Percentiles rank a stretch among this genome's conserved stretches.
phyloP scores from a whole-genome alignment of 2,888 invertebrate genomes.

The Chirona hameri region DNA sequence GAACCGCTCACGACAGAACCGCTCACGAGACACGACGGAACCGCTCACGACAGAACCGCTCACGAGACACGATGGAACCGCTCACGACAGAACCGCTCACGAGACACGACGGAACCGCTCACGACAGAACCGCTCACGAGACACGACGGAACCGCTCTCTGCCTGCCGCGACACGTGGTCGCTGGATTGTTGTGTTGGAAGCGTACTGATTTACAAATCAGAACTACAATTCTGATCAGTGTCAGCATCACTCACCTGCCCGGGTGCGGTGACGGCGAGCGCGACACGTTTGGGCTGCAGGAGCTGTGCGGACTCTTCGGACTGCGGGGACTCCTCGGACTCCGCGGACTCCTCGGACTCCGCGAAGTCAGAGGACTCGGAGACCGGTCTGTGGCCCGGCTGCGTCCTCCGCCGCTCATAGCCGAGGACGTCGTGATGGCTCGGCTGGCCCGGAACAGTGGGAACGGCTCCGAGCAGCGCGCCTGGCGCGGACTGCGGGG shows the following conservation, averaged over 20 bases:
- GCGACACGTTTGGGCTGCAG: constrained; percentile 32
- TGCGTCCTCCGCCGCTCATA: not conserved
- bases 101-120: too few relatives aligned
- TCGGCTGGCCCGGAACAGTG: not conserved
- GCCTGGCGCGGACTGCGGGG: constrained; percentile 33
- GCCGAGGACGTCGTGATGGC: not conserved
- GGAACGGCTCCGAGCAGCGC: constrained; percentile 11
- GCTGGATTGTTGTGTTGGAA: too few relatives aligned
- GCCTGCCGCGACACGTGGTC: too few relatives aligned
- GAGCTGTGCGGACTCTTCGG: constrained; percentile 30
- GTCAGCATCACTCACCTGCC: not conserved
- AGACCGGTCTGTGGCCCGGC: not conserved
- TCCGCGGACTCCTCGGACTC: constrained; percentile 34
- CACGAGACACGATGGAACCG: too few relatives aligned
- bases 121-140: too few relatives aligned
- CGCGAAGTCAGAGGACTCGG: not conserved
- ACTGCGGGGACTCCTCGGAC: not conserved
- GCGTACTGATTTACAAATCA: too few relatives aligned
- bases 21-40: too few relatives aligned
- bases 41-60: too few relatives aligned
- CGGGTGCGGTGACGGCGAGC: constrained; percentile 34
- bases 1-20: too few relatives aligned
- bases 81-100: too few relatives aligned
- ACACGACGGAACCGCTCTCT: too few relatives aligned
- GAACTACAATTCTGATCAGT: not conserved